These are phyloP conservation scores for Dimorphilus gyrociliatus DNA, from an alignment of 2,888 invertebrate genomes.

Conservation along the genomic window DNA sequence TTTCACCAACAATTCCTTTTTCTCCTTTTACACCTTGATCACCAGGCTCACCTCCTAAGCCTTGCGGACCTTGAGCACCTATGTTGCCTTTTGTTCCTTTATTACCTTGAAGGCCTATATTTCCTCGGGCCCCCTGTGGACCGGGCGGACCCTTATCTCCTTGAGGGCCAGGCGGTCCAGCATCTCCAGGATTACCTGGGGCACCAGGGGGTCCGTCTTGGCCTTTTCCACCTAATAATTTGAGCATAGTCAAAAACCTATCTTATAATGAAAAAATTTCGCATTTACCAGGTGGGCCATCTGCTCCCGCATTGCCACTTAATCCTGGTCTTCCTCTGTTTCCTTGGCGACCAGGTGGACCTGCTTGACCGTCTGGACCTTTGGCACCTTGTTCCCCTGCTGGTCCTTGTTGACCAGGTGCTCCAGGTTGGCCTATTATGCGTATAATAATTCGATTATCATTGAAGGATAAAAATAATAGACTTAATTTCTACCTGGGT, in stretches of 20 bases:
- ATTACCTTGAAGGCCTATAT: constrained; percentile 3
- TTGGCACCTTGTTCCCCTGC: neutral
- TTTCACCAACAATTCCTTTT: neutral
- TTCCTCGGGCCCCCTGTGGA: constrained; percentile 2
- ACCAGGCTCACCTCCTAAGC: neutral
- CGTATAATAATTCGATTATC: no score
- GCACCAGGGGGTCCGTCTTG: constrained; percentile 2
- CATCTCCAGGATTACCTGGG: constrained; percentile 4
- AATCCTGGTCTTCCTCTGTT: constrained; percentile 1
- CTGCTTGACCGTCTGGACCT: constrained; percentile 1
- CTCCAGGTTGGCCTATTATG: neutral
- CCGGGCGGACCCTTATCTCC: constrained; percentile 4
- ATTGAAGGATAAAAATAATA: no score
- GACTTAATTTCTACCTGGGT: no score
- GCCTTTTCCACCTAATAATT: constrained; percentile 1
- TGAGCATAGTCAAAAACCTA: constrained; percentile 1
- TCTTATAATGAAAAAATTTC: no score
- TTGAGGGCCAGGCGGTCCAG: constrained; percentile 4
- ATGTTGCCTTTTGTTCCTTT: constrained; percentile 1
- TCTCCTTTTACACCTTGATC: constrained; percentile 2
- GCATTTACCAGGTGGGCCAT: constrained; percentile 2
- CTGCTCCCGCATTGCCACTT: neutral
- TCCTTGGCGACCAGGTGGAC: constrained; percentile 1
- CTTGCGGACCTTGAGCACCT: constrained; percentile 1
- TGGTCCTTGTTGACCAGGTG: neutral